Evolutionary conservation across 2,888 invertebrate species (phyloP).

Genomic region (Dryomyza anilis): DNA sequence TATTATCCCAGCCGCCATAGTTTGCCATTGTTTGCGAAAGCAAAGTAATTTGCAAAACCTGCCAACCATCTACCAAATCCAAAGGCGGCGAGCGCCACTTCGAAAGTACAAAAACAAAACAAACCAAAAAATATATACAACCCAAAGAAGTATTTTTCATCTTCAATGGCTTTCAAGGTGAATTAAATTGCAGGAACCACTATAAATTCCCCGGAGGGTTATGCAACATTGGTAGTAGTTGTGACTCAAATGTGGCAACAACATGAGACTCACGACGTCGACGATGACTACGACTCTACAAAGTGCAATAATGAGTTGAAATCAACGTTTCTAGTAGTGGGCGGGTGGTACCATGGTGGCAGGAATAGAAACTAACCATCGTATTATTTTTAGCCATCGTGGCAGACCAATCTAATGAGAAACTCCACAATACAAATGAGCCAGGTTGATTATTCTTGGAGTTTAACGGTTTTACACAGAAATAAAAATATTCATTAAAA

Average conservation of each 20-base stretch:
- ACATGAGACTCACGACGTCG: neutral
- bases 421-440: neutral
- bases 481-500: too few relatives aligned
- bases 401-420: neutral
- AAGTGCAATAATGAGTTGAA: constrained; percentile 8
- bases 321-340: neutral
- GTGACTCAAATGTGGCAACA: neutral
- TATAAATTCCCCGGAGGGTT: neutral
- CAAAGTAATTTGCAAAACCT: constrained; percentile 49
- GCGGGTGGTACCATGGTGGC: neutral
- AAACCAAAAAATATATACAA: too few relatives aligned
- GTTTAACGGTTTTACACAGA: too few relatives aligned
- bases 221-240: neutral
- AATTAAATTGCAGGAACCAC: neutral
- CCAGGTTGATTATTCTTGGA: neutral
- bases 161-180: neutral
- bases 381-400: neutral
- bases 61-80: neutral
- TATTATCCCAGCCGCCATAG: neutral
- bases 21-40: constrained; percentile 32
- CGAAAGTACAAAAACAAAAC: neutral
- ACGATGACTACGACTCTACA: too few relatives aligned
- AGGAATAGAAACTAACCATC: neutral
- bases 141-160: constrained; percentile 6
- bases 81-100: neutral